Conservation (phyloP, 2,888 invertebrate species). For the Platycheirus albimanus region DNA sequence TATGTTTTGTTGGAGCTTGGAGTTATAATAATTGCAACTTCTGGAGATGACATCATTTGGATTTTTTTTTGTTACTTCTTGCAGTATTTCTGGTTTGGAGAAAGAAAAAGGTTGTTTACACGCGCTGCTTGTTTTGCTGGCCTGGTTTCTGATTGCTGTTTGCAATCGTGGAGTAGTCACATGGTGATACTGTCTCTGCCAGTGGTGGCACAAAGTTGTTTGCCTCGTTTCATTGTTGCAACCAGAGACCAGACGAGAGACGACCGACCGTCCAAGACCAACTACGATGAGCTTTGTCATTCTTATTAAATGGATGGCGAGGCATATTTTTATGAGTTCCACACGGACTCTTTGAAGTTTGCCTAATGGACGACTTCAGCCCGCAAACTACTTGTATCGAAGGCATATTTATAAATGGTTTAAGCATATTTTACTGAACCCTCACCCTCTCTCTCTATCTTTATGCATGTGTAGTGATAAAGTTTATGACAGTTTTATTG, state of each 20-base stretch:
- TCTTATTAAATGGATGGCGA: constrained; percentile 8
- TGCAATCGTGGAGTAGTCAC: background rate
- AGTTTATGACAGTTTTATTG: constrained; percentile 53
- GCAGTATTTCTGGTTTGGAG: constrained; percentile 33
- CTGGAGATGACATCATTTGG: constrained; percentile 70
- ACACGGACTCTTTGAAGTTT: constrained; percentile 2
- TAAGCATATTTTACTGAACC: background rate
- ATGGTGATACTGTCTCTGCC: background rate
- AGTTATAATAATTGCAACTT: constrained; percentile 45
- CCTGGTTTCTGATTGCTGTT: constrained; percentile 48
- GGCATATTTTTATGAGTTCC: constrained; percentile 36
- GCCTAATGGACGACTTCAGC: constrained; percentile 14
- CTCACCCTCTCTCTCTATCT: background rate
- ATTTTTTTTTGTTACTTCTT: constrained; percentile 25
- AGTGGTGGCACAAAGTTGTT: constrained; percentile 52
- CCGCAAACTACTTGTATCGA: background rate
- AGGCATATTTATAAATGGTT: constrained; percentile 2
- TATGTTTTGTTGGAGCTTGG: background rate
- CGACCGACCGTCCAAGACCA: too few relatives aligned
- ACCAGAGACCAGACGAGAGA: background rate
- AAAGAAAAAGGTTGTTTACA: constrained; percentile 41
- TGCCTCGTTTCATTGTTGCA: constrained; percentile 47
- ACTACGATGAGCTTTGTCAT: constrained; percentile 15
- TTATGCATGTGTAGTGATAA: background rate
- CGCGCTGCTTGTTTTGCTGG: constrained; percentile 30